These are phyloP conservation scores for Procavia capensis DNA, from an alignment of 2,113 vertebrate genomes.

Conservation along the genomic window DNA sequence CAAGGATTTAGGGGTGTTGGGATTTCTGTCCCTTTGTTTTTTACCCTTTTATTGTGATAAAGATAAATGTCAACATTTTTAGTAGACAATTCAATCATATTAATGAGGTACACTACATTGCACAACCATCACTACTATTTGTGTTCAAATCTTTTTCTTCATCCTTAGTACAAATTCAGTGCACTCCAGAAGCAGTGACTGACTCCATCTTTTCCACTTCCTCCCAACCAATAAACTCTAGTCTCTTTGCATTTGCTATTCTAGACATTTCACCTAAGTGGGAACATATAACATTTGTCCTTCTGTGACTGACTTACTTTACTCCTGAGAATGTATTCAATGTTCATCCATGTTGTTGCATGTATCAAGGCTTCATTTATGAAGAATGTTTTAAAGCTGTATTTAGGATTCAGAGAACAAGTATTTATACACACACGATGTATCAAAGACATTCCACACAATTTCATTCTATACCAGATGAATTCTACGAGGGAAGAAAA, in stretches of 20 bases:
- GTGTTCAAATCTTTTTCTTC: not conserved
- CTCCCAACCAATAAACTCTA: not conserved
- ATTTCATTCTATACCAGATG: not conserved
- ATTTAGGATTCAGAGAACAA: constrained; percentile 35
- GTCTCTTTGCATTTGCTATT: not conserved
- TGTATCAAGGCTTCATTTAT: not conserved
- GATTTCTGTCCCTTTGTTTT: too few relatives aligned
- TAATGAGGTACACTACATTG: not conserved
- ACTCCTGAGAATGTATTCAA: not conserved
- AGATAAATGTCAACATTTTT: too few relatives aligned
- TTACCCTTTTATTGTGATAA: too few relatives aligned
- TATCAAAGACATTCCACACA: not conserved
- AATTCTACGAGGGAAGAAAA: not conserved
- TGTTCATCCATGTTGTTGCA: not conserved
- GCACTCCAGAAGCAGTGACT: not conserved
- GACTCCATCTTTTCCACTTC: not conserved
- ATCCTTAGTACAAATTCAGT: not conserved
- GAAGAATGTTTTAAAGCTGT: not conserved
- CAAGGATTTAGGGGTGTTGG: too few relatives aligned
- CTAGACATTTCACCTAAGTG: not conserved
- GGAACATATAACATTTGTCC: not conserved
- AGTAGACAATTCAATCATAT: not conserved
- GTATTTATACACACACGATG: not conserved
- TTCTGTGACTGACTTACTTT: not conserved
- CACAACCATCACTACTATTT: not conserved